phyloP scores from a whole-genome alignment of 2,888 invertebrate species.

The Sialis lutaria region DNA sequence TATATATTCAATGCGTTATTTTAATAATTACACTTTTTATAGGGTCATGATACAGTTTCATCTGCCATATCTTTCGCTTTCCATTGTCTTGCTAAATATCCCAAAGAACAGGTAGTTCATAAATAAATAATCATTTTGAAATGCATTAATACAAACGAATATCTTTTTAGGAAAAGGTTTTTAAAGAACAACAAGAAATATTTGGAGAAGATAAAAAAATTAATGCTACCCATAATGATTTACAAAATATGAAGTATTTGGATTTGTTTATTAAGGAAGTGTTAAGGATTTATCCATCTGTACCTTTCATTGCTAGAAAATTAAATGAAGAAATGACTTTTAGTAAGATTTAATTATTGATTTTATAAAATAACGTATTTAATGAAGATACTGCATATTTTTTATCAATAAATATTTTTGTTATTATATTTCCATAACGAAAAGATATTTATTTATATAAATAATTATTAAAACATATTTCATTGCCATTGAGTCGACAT shows the following conservation, averaged over 20 bases:
- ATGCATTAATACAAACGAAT: not conserved
- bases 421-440: too few species aligned
- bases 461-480: too few species aligned
- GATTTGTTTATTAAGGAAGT: constrained; percentile 34
- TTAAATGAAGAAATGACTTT: constrained; percentile 21
- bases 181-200: constrained; percentile 21
- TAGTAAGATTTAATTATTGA: constrained; percentile 10
- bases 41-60: constrained; percentile 32
- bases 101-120: constrained; percentile 21
- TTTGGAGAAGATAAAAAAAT: constrained; percentile 16
- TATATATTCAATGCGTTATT: too few species aligned
- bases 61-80: constrained; percentile 27
- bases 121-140: not conserved
- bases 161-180: constrained; percentile 20
- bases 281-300: constrained; percentile 32
- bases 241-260: constrained; percentile 34
- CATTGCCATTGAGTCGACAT: too few species aligned
- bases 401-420: too few species aligned
- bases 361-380: too few species aligned
- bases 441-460: too few species aligned
- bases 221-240: constrained; percentile 18
- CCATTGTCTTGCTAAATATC: constrained; percentile 25
- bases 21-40: constrained; percentile 8
- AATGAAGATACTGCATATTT: too few species aligned
- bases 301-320: constrained; percentile 28